Conservation (phyloP, 1,140 invertebrate species). For the Zaprionus gabonicus region DNA sequence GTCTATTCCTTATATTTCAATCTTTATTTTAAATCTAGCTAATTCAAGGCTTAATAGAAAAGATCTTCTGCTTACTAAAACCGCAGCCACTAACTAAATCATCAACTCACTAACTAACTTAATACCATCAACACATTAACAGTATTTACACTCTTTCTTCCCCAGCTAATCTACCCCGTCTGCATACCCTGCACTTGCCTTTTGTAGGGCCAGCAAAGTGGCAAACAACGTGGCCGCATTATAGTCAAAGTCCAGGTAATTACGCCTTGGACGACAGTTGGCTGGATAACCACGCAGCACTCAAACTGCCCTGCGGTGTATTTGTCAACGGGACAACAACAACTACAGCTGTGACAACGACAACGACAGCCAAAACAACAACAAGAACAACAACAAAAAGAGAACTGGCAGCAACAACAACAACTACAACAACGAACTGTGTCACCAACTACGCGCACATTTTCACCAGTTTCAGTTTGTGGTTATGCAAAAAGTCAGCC, state of each 20-base stretch:
- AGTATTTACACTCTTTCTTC: not conserved
- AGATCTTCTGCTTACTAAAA: not conserved
- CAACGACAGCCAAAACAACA: constrained; percentile 21
- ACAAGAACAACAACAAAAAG: constrained; percentile 29
- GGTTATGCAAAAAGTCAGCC: constrained; percentile 65
- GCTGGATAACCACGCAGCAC: constrained; percentile 58
- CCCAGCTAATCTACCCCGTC: not conserved
- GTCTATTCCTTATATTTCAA: no score
- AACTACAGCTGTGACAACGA: not conserved
- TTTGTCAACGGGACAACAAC: constrained; percentile 67
- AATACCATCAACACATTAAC: not conserved
- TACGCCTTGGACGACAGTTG: constrained; percentile 58
- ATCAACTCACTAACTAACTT: no score
- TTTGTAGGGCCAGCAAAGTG: constrained; percentile 48
- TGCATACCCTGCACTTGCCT: constrained; percentile 1
- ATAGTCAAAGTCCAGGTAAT: constrained; percentile 72
- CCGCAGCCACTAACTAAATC: no score
- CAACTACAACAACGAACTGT: constrained; percentile 15
- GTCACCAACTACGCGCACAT: constrained; percentile 72
- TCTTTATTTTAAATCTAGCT: no score
- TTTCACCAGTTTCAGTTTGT: constrained; percentile 66
- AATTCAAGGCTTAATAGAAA: no score
- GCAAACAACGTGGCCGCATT: constrained; percentile 71
- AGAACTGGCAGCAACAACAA: not conserved
- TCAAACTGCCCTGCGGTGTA: constrained; percentile 66